Percentiles rank a stretch among this genome's conserved stretches.
phyloP scores from a whole-genome alignment of 2,113 vertebrate species.

The Eretmodus cyanostictus region DNA sequence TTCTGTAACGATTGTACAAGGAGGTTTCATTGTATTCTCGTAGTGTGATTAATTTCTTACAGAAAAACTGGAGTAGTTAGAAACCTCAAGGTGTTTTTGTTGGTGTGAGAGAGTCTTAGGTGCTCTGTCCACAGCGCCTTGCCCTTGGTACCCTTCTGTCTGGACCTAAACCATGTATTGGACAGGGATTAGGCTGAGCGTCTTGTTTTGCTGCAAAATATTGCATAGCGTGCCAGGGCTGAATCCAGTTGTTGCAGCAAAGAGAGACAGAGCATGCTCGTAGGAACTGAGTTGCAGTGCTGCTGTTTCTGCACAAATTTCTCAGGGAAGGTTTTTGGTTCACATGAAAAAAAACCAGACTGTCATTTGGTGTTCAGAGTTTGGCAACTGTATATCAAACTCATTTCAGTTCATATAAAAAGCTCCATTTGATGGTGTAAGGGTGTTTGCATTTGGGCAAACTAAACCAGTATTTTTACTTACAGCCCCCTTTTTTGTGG shows the following conservation, averaged over 20 bases:
- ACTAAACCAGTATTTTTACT: not conserved
- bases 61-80: not conserved
- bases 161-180: not conserved
- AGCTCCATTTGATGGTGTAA: not conserved
- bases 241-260: slow-evolving; percentile 5
- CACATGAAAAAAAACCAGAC: not conserved
- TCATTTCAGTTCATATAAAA: not conserved
- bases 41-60: not conserved
- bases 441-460: not conserved
- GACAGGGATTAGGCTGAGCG: slow-evolving; percentile 30
- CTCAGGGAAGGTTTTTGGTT: not conserved
- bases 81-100: not conserved
- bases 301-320: not conserved
- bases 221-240: not conserved
- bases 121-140: not conserved
- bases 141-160: not conserved
- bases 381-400: not conserved
- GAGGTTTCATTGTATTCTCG: not conserved
- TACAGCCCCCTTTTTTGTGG: not conserved
- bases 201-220: slow-evolving; percentile 35
- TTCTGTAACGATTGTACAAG: not conserved
- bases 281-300: slow-evolving; percentile 7
- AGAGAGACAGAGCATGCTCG: not conserved
- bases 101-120: not conserved
- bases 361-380: not conserved